Evolutionary conservation across 2,888 invertebrate genomes (phyloP).

Genomic region (Melinopterus prodromus): DNA sequence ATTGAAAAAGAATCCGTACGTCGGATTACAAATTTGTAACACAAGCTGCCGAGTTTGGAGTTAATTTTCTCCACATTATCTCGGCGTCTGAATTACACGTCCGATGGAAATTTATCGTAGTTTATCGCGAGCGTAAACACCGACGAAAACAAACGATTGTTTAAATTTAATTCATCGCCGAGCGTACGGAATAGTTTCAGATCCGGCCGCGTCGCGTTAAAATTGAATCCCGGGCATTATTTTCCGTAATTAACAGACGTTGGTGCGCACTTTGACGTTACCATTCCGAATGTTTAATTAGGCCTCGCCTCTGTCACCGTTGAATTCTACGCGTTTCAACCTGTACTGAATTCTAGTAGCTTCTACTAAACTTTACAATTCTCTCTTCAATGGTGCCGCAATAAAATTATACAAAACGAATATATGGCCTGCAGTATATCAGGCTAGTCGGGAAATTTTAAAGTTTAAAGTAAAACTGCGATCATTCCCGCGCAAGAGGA

Average conservation of each 20-base stretch:
- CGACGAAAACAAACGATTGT: neutral
- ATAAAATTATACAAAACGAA: slow-evolving; percentile 4
- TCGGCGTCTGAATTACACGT: neutral
- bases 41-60: neutral
- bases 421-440: neutral
- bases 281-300: neutral
- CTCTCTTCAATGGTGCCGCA: neutral
- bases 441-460: neutral
- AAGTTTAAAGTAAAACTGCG: neutral
- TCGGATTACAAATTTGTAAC: neutral
- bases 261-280: neutral
- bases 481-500: neutral
- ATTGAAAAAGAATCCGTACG: neutral
- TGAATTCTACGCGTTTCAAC: neutral
- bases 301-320: neutral
- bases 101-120: neutral
- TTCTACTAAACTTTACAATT: neutral
- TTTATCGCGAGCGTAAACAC: neutral
- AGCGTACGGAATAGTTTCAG: neutral
- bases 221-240: neutral
- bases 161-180: neutral
- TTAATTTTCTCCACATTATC: neutral
- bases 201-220: neutral
- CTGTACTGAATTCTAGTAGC: neutral
- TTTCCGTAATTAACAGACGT: neutral